These are phyloP conservation scores for Aldabrachelys gigantea DNA, from an alignment of 2,113 vertebrate genomes.

Conservation along the genomic window DNA sequence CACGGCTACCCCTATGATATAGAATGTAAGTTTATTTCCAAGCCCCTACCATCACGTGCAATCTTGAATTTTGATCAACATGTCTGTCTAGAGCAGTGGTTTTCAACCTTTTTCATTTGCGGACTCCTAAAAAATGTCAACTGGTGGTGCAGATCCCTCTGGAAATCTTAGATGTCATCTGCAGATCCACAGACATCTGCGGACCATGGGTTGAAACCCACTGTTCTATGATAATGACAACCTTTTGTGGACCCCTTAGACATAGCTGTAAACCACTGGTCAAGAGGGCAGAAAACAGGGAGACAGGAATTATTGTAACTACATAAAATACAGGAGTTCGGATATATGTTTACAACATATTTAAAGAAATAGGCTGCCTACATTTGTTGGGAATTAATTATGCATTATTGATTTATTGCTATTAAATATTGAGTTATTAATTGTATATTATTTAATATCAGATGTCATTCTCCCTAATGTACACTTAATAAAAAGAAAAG, in stretches of 20 bases:
- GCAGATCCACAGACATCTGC: neutral
- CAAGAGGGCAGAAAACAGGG: neutral
- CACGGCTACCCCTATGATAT: neutral
- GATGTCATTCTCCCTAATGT: slow-evolving; percentile 38
- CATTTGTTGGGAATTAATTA: neutral
- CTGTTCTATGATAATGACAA: neutral
- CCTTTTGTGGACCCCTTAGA: neutral
- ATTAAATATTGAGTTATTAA: neutral
- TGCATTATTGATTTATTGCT: neutral
- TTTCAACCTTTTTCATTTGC: neutral
- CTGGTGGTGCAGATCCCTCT: neutral
- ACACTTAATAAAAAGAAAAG: slow-evolving; percentile 31
- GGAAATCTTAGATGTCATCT: neutral
- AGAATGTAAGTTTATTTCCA: neutral
- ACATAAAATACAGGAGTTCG: neutral
- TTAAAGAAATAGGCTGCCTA: neutral
- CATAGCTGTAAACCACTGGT: neutral
- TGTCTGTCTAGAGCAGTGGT: neutral
- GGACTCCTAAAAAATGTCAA: neutral
- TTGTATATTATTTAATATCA: slow-evolving; percentile 14
- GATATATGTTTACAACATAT: neutral
- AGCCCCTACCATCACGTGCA: neutral
- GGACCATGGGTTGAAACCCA: neutral
- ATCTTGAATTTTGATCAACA: neutral
- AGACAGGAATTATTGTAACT: neutral